Evolutionary conservation across 2,113 vertebrate genomes (phyloP).

Genomic region (Trogon melanurus): DNA sequence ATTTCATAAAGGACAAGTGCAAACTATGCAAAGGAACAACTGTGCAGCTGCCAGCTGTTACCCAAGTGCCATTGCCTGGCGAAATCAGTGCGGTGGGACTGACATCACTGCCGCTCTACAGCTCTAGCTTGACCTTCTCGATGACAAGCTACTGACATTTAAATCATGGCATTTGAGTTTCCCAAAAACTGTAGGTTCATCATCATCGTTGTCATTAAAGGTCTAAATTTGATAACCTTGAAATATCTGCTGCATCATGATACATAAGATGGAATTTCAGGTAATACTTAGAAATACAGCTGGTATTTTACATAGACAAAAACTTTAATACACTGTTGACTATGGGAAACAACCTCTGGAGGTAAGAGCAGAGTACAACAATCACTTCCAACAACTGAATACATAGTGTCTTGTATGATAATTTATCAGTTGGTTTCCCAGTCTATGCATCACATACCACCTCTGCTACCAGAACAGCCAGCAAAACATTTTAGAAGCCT

Average conservation of each 20-base stretch:
- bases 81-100: accelerated
- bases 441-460: not conserved
- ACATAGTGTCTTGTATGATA: not conserved
- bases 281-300: not conserved
- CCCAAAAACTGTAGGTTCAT: not conserved
- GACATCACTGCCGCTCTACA: not conserved
- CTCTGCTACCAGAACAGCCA: not conserved
- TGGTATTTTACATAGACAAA: not conserved
- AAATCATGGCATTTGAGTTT: not conserved
- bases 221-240: not conserved
- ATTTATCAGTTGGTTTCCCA: not conserved
- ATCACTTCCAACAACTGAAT: not conserved
- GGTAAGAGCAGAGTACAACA: not conserved
- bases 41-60: not conserved
- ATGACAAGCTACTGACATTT: too few species aligned
- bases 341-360: not conserved
- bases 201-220: not conserved
- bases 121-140: not conserved
- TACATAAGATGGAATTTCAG: not conserved
- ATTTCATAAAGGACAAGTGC: accelerated
- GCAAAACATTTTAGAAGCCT: not conserved
- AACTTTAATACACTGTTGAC: not conserved
- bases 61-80: not conserved
- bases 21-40: accelerated
- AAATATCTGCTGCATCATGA: not conserved